Evolutionary conservation across 2,888 invertebrate genomes (phyloP).

Genomic region (Ochropleura leucogaster): DNA sequence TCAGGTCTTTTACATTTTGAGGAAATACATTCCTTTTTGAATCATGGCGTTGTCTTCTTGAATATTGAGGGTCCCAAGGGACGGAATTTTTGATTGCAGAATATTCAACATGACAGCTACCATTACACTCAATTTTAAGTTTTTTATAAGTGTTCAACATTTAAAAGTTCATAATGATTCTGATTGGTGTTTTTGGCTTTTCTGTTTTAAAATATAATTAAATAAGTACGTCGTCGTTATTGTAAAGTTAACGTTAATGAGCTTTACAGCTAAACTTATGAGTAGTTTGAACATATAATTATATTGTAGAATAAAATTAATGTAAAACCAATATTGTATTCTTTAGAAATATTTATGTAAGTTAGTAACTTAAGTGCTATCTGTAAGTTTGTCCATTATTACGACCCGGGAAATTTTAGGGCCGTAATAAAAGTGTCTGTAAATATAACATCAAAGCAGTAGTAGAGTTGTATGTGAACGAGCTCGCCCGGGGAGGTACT

Average conservation of each 20-base stretch:
- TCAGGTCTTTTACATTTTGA: background rate
- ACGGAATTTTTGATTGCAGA: slow-evolving; percentile 8
- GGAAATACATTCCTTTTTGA: background rate
- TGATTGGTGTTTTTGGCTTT: background rate
- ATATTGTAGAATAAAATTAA: background rate
- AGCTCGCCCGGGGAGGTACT: slow-evolving; percentile 30
- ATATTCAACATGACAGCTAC: background rate
- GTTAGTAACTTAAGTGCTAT: background rate
- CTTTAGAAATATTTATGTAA: background rate
- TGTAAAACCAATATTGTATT: background rate
- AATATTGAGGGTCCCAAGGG: slow-evolving; percentile 3
- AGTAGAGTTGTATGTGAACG: slow-evolving; percentile 25
- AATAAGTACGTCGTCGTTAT: background rate
- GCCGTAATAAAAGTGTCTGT: too few species aligned
- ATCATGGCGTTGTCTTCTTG: background rate
- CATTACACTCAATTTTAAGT: background rate
- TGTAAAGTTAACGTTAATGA: background rate
- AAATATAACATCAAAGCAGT: slow-evolving; percentile 7
- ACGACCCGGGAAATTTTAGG: background rate
- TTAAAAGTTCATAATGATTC: background rate
- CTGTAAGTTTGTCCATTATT: too few species aligned
- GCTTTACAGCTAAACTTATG: background rate
- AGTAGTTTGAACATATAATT: background rate
- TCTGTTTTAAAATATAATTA: background rate
- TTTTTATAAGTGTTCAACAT: background rate